phyloP scores from a whole-genome alignment of 2,888 invertebrate genomes.

The Tholera decimalis region DNA sequence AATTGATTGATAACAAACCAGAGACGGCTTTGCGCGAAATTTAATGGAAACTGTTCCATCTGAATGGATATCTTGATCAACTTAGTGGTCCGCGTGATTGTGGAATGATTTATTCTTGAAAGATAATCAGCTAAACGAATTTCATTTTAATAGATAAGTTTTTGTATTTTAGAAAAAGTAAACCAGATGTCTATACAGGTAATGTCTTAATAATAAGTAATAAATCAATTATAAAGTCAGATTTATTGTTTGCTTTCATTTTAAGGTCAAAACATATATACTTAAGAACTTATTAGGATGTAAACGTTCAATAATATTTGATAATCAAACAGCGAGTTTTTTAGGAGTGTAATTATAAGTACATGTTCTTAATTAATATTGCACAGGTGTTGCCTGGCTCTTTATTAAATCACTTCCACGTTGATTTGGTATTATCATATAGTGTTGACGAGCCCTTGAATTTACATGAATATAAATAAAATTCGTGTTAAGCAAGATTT shows the following conservation, averaged over 20 bases:
- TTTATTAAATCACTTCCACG: slow-evolving; percentile 43
- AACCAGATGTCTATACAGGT: background rate
- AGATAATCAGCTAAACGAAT: slow-evolving; percentile 65
- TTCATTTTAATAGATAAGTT: slow-evolving; percentile 44
- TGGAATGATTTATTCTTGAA: slow-evolving; percentile 76
- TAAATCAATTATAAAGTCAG: slow-evolving; percentile 29
- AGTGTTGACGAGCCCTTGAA: slow-evolving; percentile 46
- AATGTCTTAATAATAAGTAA: background rate
- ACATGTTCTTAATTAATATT: slow-evolving; percentile 53
- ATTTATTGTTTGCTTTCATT: slow-evolving; percentile 53
- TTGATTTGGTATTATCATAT: slow-evolving; percentile 42
- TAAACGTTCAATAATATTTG: slow-evolving; percentile 45
- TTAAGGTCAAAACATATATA: slow-evolving; percentile 43
- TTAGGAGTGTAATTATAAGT: slow-evolving; percentile 29
- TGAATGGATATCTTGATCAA: slow-evolving; percentile 79
- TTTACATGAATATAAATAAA: slow-evolving; percentile 29
- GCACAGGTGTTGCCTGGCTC: slow-evolving; percentile 44
- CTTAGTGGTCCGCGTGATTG: slow-evolving; percentile 75
- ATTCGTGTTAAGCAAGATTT: slow-evolving; percentile 12
- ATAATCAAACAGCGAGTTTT: slow-evolving; percentile 40
- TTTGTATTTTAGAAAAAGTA: slow-evolving; percentile 20
- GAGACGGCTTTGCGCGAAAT: slow-evolving; percentile 83
- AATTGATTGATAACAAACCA: slow-evolving; percentile 88
- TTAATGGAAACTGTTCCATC: slow-evolving; percentile 84
- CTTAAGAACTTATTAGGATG: slow-evolving; percentile 44